Evolutionary conservation across 2,113 vertebrate species (phyloP).

Genomic region (Hippocampus barbouri): DNA sequence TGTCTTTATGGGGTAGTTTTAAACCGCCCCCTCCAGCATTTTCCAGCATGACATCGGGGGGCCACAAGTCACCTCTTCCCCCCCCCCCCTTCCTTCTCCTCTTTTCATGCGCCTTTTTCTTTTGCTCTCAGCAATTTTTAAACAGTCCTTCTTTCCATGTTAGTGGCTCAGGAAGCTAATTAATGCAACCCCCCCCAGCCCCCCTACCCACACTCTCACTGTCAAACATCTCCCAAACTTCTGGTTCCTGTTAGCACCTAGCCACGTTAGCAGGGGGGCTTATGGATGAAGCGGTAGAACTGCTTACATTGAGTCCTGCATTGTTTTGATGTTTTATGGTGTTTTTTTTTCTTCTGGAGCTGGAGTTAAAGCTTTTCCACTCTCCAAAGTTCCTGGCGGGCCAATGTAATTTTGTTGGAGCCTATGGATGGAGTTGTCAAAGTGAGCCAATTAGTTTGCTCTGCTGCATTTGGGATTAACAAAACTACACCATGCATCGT

Average conservation of each 20-base stretch:
- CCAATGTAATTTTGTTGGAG: conserved; percentile 14
- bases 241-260: conserved; percentile 65
- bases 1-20: conserved; percentile 49
- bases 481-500: too few species aligned
- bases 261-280: conserved; percentile 54
- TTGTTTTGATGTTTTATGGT: conserved; percentile 62
- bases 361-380: conserved; percentile 25
- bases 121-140: conserved; percentile 62
- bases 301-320: conserved; percentile 27
- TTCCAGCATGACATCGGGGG: conserved; percentile 58
- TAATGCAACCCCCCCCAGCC: conserved; percentile 26
- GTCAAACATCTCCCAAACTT: conserved; percentile 42
- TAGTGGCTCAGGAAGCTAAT: conserved; percentile 48
- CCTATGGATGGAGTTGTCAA: conserved; percentile 4
- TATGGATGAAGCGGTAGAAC: conserved; percentile 24
- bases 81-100: conserved; percentile 55
- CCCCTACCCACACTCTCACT: neutral
- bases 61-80: conserved; percentile 59
- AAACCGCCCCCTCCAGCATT: conserved; percentile 48
- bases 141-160: conserved; percentile 58
- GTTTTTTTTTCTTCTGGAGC: conserved; percentile 32
- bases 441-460: neutral
- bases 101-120: conserved; percentile 54
- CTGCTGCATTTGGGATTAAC: too few species aligned
- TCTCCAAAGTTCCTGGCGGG: conserved; percentile 13